Percentiles rank a stretch among this genome's conserved stretches.
These are phyloP conservation scores for Hartigia nigra DNA, from an alignment of 2,888 invertebrate genomes.

Conservation along the genomic window DNA sequence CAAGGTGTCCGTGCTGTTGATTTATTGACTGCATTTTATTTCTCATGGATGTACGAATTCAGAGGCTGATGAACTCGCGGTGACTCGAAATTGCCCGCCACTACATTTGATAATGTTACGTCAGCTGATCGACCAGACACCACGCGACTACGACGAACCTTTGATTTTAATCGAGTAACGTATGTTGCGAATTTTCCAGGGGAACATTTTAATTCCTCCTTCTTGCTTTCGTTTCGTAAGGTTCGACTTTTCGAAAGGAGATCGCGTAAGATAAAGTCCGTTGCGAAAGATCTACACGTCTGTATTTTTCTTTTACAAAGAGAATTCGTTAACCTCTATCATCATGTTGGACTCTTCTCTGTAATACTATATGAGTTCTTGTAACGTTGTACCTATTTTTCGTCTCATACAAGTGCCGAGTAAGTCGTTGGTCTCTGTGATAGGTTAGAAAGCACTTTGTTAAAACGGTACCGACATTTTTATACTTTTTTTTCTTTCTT, in stretches of 20 bases:
- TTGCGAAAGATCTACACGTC: background rate
- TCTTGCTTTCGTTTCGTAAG: background rate
- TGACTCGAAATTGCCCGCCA: background rate
- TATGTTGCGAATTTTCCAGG: background rate
- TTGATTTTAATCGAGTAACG: background rate
- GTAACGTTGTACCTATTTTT: background rate
- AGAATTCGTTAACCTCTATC: background rate
- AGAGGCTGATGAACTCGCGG: background rate
- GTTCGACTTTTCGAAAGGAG: background rate
- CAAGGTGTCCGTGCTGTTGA: background rate
- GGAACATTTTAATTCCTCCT: background rate
- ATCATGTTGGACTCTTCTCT: background rate
- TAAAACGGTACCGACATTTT: slow-evolving; percentile 19
- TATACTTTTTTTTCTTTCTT: slow-evolving; percentile 10
- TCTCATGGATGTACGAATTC: background rate
- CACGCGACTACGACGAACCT: slow-evolving; percentile 20
- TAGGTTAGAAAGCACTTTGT: background rate
- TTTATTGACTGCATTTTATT: background rate
- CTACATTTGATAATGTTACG: slow-evolving; percentile 37
- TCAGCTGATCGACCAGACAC: slow-evolving; percentile 47
- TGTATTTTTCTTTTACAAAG: background rate
- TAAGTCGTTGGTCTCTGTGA: background rate
- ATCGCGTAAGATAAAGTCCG: background rate
- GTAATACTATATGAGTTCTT: background rate
- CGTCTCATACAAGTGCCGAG: background rate